Evolutionary conservation across 1,140 invertebrate genomes (phyloP), one percentile per base, ranked within the genome.

Genomic region (Pseudomyrmex concolor): DNA sequence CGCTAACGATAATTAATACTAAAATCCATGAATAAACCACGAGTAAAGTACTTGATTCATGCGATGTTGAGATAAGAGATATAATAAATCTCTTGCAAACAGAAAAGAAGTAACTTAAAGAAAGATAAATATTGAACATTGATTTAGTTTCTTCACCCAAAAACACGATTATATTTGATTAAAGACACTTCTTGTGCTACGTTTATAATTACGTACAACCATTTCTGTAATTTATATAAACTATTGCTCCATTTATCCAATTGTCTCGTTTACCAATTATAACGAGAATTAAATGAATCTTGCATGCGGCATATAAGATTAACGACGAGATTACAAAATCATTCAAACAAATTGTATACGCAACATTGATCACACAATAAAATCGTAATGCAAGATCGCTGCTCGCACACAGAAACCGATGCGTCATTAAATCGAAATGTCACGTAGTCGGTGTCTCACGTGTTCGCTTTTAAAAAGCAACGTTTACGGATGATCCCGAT

Each of bases 11-110:
- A 80, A 80, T 80, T 70, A 78, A 78, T 70, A 70, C 54, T 17
- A 70, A 70, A 78, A 78, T 34, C 60, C 43, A 80, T 80, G 55
- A 80, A 71, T 80, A 80, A 80, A 80, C 12, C 64, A 80, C 54
- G 43, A 55, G 51, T 25, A 5, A 19, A 59, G 19, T 43, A 43
- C 22, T 50, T 78, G 54, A 59, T 48, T 70, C 51, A 34, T 80
- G 34, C 34, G 43, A 71, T 60, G 54, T 54, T 15, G 7, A 70
- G 66, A 4, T 17, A 43, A 1, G 43, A 25, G 19, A 78, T 48
- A 34, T 34, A 25, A 70, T 78, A 70, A 70, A 70, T 78, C 43
- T 34, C 34, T 34, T 34, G 34, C 34, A 34, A 34, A 8, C 5
- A 45, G 19, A 22, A 12, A n/a, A 34, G 15, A 48, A 10, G 43